Evolutionary conservation across 2,797 vertebrate species (phyloP), one percentile per base, ranked within the genome.

Genomic region (Atherinosoma microstoma): DNA sequence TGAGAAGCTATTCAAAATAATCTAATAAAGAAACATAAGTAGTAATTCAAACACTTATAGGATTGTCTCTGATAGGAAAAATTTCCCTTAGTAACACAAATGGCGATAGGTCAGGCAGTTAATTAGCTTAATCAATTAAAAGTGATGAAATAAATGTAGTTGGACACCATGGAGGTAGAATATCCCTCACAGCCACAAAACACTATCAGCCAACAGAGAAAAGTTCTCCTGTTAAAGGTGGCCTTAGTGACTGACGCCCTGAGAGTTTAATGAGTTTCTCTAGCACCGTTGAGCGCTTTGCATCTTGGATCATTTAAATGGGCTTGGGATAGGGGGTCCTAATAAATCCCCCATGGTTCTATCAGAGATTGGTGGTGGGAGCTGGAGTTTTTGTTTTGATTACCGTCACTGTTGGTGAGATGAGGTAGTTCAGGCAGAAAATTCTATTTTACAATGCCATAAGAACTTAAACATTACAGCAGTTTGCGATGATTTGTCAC

Each of bases 251-350:
- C 89, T 90, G 91, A 88, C 89, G 79, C 92, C 92, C 87, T 86
- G 91, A 89, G 92, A 92, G 91, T 93, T 92, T 94, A 95, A 95
- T 95, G 94, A 94, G 91, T 95, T 94, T 93, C 91, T 92, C 87
- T 72, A 73, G 90, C 86, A 71, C 93, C 65, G 91, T 86, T 80
- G 91, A 93, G 91, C 69, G 81, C 90, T 87, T 84, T 84, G 88
- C 92, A 92, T 89, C 88, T 82, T 79, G 89, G 89, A 93, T 92
- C 90, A 90, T 94, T 94, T 94, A 94, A 94, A 93, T 93, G 85
- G 87, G 84, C 86, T 74, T 73, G 76, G 84, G 91, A 92, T 91
- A 84, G 91, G 92, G 91, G 88, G 89, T 91, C 90, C 92, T 94
- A 94, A 94, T 95, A 94, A 94, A 94, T 94, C 93, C 92, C 93